These are phyloP conservation scores for Phalacrocorax aristotelis DNA, from an alignment of 2,113 vertebrate species.

Conservation along the genomic window DNA sequence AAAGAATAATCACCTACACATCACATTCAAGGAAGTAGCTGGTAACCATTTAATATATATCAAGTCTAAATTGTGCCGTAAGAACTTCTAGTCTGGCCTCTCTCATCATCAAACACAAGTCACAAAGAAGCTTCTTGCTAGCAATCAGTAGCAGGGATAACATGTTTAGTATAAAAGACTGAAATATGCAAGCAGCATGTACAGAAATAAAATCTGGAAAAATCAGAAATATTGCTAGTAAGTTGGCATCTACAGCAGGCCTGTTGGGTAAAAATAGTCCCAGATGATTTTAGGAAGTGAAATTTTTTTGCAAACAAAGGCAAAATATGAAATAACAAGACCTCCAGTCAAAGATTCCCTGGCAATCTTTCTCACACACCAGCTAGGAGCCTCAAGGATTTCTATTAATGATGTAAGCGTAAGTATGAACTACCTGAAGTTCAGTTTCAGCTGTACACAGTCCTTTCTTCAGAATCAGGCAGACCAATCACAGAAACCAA, in stretches of 20 bases:
- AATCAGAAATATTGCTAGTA: background rate
- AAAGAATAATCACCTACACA: background rate
- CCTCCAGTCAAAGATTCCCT: background rate
- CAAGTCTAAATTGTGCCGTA: background rate
- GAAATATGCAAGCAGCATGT: background rate
- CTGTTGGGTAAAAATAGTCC: background rate
- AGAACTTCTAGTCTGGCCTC: background rate
- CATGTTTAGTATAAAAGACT: background rate
- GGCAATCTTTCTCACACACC: background rate
- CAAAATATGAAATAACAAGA: background rate
- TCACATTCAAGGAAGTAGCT: background rate
- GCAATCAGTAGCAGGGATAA: background rate
- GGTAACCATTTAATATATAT: background rate
- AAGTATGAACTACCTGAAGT: background rate
- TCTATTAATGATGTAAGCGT: background rate
- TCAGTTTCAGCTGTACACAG: background rate
- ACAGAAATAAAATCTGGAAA: background rate
- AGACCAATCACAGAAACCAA: background rate
- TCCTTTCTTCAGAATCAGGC: background rate
- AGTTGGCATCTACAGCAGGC: background rate
- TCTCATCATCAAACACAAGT: background rate
- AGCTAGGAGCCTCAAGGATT: background rate
- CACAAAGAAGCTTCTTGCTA: background rate
- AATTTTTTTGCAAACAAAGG: background rate
- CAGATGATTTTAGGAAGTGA: background rate